Conservation (phyloP, 2,797 vertebrate species). For the Onychomys arenicola region DNA sequence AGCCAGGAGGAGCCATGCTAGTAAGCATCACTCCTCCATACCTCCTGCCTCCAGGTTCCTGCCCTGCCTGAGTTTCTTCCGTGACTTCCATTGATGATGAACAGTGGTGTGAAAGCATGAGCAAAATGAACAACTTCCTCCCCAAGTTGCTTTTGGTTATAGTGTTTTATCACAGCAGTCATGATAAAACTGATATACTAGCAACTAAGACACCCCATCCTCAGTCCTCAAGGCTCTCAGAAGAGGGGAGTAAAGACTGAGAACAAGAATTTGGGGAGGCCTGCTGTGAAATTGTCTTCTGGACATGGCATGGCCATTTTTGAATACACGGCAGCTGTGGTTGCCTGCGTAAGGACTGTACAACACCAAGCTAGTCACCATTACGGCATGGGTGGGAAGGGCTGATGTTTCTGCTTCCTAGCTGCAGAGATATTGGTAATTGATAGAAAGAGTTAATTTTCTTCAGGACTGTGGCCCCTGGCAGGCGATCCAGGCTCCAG, state of each 20-base stretch:
- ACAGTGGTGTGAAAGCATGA: not conserved
- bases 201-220: not conserved
- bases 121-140: not conserved
- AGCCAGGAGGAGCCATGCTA: too few species aligned
- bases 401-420: not conserved
- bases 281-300: not conserved
- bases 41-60: not conserved
- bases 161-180: not conserved
- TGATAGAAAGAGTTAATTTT: not conserved
- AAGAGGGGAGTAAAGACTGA: too few species aligned
- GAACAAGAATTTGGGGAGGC: not conserved
- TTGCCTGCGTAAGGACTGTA: not conserved
- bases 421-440: not conserved
- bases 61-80: not conserved
- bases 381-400: not conserved
- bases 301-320: not conserved
- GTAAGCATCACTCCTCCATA: not conserved
- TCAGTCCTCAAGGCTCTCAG: not conserved
- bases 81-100: not conserved
- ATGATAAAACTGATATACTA: not conserved
- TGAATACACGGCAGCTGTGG: not conserved
- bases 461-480: not conserved
- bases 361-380: not conserved
- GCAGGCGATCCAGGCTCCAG: not conserved
- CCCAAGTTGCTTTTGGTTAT: not conserved